Evolutionary conservation across 2,888 invertebrate species (phyloP).

Genomic region (Polymixis lichenea): DNA sequence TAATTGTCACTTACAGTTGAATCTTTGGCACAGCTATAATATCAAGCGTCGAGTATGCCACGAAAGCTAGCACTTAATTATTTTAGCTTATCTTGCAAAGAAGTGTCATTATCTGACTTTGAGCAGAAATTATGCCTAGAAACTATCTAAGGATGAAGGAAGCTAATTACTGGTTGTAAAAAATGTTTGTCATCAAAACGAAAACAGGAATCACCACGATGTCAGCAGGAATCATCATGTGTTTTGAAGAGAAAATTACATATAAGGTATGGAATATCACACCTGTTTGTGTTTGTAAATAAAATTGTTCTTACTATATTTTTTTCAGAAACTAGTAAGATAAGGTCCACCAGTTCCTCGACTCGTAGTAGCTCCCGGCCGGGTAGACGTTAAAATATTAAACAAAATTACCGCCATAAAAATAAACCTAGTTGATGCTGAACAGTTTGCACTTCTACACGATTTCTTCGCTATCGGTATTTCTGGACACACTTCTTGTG

Average conservation of each 20-base stretch:
- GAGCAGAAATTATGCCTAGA: neutral
- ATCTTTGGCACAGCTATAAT: slow-evolving; percentile 9
- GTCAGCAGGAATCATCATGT: too few species aligned
- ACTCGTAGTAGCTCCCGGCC: neutral
- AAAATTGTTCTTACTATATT: neutral
- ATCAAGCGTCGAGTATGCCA: slow-evolving; percentile 1
- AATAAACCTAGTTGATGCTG: neutral
- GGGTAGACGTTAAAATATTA: neutral
- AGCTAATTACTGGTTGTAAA: neutral
- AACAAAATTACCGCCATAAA: neutral
- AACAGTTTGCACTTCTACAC: neutral
- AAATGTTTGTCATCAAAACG: neutral
- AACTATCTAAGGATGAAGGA: neutral
- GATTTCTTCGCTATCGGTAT: neutral
- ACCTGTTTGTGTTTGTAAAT: neutral
- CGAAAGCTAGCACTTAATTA: neutral
- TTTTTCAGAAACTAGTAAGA: neutral
- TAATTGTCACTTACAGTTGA: slow-evolving; percentile 10
- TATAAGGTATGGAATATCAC: neutral
- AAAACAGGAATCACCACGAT: too few species aligned
- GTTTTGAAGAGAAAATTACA: neutral
- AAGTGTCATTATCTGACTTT: neutral
- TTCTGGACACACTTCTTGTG: neutral
- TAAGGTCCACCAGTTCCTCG: neutral
- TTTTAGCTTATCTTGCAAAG: slow-evolving; percentile 3